Conservation (phyloP, 2,797 vertebrate genomes). For the Enteromius viviparus region DNA sequence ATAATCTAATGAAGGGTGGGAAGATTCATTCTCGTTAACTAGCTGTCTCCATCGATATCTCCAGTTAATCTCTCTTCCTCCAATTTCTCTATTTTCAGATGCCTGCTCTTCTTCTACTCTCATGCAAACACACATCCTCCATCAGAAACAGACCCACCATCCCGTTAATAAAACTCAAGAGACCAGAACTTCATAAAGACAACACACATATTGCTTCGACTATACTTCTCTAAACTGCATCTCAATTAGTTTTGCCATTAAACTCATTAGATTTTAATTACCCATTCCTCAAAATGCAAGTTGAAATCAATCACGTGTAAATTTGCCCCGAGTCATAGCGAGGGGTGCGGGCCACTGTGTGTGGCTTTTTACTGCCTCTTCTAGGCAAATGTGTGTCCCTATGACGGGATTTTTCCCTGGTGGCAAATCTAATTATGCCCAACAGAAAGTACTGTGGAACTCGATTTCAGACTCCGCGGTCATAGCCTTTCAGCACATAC, state of each 20-base stretch:
- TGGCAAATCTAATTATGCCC: slow-evolving; percentile 76
- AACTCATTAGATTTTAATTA: background rate
- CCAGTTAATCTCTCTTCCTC: slow-evolving; percentile 50
- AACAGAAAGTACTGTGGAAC: slow-evolving; percentile 66
- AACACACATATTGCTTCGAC: slow-evolving; percentile 8
- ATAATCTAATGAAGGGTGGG: slow-evolving; percentile 57
- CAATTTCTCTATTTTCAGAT: background rate
- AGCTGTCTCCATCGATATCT: slow-evolving; percentile 46
- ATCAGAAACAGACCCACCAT: slow-evolving; percentile 1
- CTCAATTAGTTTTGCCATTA: background rate
- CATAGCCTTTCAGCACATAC: slow-evolving; percentile 61
- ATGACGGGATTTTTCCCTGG: slow-evolving; percentile 63
- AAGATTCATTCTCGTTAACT: slow-evolving; percentile 53
- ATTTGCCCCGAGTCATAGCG: slow-evolving; percentile 11
- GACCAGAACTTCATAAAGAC: slow-evolving; percentile 23
- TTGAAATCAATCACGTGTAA: slow-evolving; percentile 37
- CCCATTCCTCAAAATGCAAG: slow-evolving; percentile 2
- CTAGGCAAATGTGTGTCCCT: slow-evolving; percentile 28
- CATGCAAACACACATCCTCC: slow-evolving; percentile 11
- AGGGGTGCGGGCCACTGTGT: background rate
- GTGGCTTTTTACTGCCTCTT: slow-evolving; percentile 5
- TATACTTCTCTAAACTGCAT: slow-evolving; percentile 8
- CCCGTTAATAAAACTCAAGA: slow-evolving; percentile 34
- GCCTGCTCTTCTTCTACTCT: slow-evolving; percentile 12
- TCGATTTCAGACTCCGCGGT: slow-evolving; percentile 64